Conservation (phyloP, 2,797 vertebrate species). For the Staurois parvus region DNA sequence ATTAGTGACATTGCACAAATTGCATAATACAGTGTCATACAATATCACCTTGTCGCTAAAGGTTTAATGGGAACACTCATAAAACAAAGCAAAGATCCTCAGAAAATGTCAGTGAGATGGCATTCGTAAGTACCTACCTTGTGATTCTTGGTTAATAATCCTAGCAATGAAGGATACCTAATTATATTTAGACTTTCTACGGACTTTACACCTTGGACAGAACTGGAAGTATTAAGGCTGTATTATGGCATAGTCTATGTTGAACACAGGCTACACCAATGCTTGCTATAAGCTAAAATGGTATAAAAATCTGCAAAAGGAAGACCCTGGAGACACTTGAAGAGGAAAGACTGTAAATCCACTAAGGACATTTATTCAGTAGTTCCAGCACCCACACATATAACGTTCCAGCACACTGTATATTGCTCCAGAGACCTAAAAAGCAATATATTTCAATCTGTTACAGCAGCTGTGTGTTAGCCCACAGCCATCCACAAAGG, state of each 20-base stretch:
- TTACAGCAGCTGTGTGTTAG: neutral
- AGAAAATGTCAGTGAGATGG: neutral
- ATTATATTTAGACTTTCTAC: neutral
- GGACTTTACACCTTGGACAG: neutral
- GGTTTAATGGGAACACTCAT: neutral
- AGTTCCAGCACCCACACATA: no score
- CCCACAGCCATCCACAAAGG: no score
- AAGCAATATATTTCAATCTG: neutral
- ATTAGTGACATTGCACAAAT: neutral
- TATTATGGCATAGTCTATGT: neutral
- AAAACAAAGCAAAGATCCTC: neutral
- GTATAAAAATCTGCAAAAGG: no score
- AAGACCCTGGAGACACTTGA: no score
- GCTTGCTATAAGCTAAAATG: no score
- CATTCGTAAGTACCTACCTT: neutral
- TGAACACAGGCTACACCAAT: neutral
- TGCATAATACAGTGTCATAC: neutral
- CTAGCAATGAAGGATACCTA: neutral
- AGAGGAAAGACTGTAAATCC: no score
- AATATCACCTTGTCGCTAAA: neutral
- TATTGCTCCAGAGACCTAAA: neutral
- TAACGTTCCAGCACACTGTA: no score
- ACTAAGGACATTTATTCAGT: no score
- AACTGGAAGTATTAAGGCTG: neutral
- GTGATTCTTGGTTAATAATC: neutral